Percentiles rank a stretch among this genome's conserved stretches.
Evolutionary conservation across 1,140 invertebrate species (phyloP).

Genomic region (Caenorhabditis tropicalis): DNA sequence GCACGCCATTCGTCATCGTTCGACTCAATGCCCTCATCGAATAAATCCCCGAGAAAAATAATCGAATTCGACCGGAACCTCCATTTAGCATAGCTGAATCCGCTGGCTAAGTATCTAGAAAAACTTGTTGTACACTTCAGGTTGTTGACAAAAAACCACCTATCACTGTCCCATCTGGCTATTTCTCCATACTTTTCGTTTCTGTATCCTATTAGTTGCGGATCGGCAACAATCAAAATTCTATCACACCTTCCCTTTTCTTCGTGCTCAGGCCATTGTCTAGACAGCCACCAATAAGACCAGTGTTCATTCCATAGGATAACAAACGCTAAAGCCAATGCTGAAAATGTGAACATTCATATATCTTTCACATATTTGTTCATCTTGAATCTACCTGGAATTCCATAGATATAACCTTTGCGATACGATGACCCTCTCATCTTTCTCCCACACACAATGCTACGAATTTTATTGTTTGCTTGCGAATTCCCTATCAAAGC

Average conservation of each 20-base stretch:
- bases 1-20: conserved; percentile 35
- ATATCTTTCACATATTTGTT: background rate
- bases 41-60: conserved; percentile 58
- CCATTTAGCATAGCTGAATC: conserved; percentile 32
- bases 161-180: conserved; percentile 58
- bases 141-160: conserved; percentile 35
- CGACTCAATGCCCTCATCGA: conserved; percentile 56
- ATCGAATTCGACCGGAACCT: conserved; percentile 26
- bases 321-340: conserved; percentile 23
- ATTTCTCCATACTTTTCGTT: conserved; percentile 52
- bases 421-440: background rate
- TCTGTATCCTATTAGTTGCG: conserved; percentile 57
- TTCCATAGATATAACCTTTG: background rate
- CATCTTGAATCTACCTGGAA: background rate
- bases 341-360: background rate
- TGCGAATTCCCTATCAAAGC: background rate
- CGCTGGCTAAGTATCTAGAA: conserved; percentile 53
- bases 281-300: conserved; percentile 3
- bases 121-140: background rate
- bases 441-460: background rate
- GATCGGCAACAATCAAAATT: conserved; percentile 57
- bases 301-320: conserved; percentile 54
- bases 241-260: background rate
- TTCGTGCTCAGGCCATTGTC: conserved; percentile 30
- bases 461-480: too few species aligned